Base-by-base conservation (phyloP, 2,113 vertebrate genomes). In the Bucco capensis region DNA sequence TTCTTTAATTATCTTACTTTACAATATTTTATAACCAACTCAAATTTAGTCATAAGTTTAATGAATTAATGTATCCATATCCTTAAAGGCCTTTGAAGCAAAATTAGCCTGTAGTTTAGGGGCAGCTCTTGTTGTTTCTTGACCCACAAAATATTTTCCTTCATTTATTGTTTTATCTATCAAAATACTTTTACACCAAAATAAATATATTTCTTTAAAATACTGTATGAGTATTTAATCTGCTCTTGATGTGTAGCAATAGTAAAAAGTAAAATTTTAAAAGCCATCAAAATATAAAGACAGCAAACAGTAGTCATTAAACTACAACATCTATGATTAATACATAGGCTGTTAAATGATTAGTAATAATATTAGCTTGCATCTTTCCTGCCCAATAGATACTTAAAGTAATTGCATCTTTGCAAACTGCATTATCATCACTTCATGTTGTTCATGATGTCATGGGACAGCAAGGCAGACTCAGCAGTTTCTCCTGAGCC, bases 341-440 rank as follows among this genome's bases (percentile, higher is more conserved):
- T 98, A 97, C 84, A 94, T 72, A 94, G 78, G 92, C 96, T 97
- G 97, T 97, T 98, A 98, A 98, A 98, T 96, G 96, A 95, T 96
- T 96, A 97, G 97, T 97, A 98, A 98, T 96, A 97, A 97, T 96
- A 98, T 98, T 98, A 98, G 97, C 95, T 97, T 96, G 82, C 93
- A 94, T 96, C 86, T 96, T 96, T 97, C 94, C 95, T 98, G 97
- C 96, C 97, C 97, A 95, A 94, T 44, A 97, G 96, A 98, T 98
- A 98, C 98, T 99, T 99, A 98, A 98, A 98, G 98, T 99, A 98
- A 99, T 99, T 99, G 98, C 97, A 96, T 98, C 97, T 97, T 97
- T 96, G 96, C 94, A 98, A 98, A 97, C 93, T 99, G 98, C 98
- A 97, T 89, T 97, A 97, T 99, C 99, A 99, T 99, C 98, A 99